Evolutionary conservation across 2,113 vertebrate species (phyloP).

Genomic region (Indri indri): DNA sequence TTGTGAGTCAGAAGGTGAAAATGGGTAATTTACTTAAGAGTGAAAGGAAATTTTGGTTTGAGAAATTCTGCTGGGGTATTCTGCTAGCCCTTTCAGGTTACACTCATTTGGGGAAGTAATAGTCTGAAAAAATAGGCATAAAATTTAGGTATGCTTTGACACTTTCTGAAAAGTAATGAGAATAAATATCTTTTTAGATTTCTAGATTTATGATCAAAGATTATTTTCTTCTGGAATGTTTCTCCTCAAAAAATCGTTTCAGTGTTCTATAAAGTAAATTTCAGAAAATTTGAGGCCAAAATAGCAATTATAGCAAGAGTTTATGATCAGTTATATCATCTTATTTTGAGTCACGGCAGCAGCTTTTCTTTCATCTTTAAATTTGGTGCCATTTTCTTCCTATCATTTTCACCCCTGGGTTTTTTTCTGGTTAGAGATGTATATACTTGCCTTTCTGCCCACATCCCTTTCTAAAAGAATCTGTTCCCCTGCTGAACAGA

Average conservation of each 20-base stretch:
- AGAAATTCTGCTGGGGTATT: neutral
- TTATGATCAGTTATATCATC: neutral
- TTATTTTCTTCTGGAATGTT: neutral
- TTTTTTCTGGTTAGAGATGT: conserved; percentile 41
- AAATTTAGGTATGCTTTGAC: neutral
- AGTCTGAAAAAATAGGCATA: neutral
- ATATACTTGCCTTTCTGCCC: conserved; percentile 23
- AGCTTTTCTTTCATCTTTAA: conserved; percentile 50
- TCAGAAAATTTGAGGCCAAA: neutral
- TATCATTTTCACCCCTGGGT: conserved; percentile 18
- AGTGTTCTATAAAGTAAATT: neutral
- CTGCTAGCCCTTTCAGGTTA: neutral
- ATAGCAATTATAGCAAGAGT: neutral
- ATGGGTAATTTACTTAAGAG: neutral
- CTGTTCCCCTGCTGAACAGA: conserved; percentile 46
- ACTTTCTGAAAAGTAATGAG: neutral
- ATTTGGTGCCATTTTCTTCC: neutral
- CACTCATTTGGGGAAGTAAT: neutral
- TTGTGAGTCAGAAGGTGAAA: neutral
- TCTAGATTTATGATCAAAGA: conserved; percentile 11
- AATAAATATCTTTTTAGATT: neutral
- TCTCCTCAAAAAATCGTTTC: neutral
- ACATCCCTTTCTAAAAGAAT: conserved; percentile 45
- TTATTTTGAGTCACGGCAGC: neutral
- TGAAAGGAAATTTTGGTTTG: neutral